phyloP scores from a whole-genome alignment of 1,140 invertebrate species.

The Pinna nobilis region DNA sequence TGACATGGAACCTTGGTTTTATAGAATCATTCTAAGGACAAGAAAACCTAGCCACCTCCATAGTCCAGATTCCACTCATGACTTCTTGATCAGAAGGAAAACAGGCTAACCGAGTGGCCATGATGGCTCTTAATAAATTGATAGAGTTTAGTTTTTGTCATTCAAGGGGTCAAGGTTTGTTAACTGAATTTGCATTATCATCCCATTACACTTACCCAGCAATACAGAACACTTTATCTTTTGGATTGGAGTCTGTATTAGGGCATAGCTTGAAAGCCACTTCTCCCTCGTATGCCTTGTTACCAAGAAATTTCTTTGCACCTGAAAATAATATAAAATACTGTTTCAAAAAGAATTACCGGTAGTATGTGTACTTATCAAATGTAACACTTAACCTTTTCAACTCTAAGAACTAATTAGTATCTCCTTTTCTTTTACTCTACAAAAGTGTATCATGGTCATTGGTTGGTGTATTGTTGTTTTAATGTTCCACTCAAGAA shows the following conservation, averaged over 20 bases:
- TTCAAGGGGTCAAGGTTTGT: not conserved
- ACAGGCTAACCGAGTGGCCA: too few species aligned
- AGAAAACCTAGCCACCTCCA: too few species aligned
- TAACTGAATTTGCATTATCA: not conserved
- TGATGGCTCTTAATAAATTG: too few species aligned
- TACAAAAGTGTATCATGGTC: too few species aligned
- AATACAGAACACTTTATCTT: constrained; percentile 68
- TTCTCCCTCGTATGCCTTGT: constrained; percentile 85
- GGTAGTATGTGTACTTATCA: not conserved
- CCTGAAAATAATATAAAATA: constrained; percentile 75
- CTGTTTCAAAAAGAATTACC: too few species aligned
- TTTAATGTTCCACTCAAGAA: too few species aligned
- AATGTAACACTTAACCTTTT: not conserved
- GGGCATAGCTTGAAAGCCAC: constrained; percentile 75
- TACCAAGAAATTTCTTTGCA: constrained; percentile 83
- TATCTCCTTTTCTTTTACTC: not conserved
- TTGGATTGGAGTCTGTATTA: constrained; percentile 63
- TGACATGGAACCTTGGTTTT: too few species aligned
- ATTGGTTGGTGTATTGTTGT: too few species aligned
- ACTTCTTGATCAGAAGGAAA: too few species aligned
- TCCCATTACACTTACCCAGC: constrained; percentile 63
- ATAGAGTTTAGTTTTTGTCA: not conserved
- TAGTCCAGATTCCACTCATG: too few species aligned
- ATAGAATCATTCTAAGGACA: too few species aligned
- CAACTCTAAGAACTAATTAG: not conserved